These are phyloP conservation scores for Drosophila burlai DNA, from an alignment of 1,140 invertebrate genomes.

Conservation along the genomic window DNA sequence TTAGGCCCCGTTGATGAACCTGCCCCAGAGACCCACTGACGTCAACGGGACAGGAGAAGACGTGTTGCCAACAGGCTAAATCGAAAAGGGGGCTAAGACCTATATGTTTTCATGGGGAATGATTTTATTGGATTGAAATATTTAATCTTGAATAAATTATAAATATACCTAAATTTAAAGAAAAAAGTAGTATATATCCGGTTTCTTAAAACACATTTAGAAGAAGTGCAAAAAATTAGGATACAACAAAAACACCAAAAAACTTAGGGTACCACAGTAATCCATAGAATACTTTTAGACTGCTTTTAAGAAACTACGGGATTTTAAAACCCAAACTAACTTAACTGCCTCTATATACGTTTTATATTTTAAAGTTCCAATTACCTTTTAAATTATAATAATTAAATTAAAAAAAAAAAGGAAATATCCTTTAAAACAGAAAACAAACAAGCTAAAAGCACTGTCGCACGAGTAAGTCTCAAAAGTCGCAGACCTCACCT, in stretches of 20 bases:
- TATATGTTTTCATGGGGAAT: neutral
- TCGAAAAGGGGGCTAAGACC: neutral
- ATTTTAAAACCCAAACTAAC: no score
- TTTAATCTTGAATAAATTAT: neutral
- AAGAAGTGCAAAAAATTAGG: neutral
- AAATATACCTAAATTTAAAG: neutral
- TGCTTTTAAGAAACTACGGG: no score
- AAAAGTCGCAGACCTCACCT: slow-evolving; percentile 37
- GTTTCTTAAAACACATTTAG: neutral
- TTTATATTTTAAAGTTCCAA: neutral
- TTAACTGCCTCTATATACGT: no score
- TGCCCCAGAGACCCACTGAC: slow-evolving; percentile 43
- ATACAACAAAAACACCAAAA: neutral
- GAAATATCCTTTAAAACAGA: no score
- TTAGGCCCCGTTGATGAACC: slow-evolving; percentile 66
- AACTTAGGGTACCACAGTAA: neutral
- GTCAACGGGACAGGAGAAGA: slow-evolving; percentile 41
- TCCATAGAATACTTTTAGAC: neutral
- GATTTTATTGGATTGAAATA: neutral
- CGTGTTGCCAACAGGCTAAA: slow-evolving; percentile 1
- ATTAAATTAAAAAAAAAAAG: neutral
- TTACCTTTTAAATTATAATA: neutral
- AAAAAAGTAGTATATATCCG: neutral
- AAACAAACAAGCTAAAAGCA: neutral
- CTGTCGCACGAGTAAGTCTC: slow-evolving; percentile 12